Percentiles rank a stretch among this genome's conserved stretches.
phyloP scores from a whole-genome alignment of 2,888 invertebrate species.

The Phytoseiulus persimilis region DNA sequence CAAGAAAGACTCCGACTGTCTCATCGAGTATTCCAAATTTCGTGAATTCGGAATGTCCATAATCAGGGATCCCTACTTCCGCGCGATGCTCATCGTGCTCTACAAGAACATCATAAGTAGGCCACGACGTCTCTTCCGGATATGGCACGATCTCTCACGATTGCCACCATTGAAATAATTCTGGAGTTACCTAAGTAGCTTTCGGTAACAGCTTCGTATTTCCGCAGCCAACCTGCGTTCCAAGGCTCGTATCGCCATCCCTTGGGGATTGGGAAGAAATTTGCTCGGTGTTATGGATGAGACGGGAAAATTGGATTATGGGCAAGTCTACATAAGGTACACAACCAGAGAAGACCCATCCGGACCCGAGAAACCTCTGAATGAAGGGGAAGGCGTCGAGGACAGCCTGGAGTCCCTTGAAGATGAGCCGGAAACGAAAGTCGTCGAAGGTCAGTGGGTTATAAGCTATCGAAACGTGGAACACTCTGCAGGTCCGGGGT shows the following conservation, averaged over 20 bases:
- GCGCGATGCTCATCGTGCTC: background rate
- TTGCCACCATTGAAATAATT: too few species aligned
- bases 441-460: too few species aligned
- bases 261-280: constrained; percentile 47
- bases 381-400: too few species aligned
- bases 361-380: background rate
- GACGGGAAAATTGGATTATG: constrained; percentile 48
- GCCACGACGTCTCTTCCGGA: background rate
- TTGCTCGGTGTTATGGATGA: constrained; percentile 50
- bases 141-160: too few species aligned
- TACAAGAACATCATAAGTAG: constrained; percentile 19
- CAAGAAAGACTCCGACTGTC: background rate
- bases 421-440: background rate
- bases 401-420: too few species aligned
- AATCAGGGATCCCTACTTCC: constrained; percentile 12
- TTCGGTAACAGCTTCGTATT: background rate
- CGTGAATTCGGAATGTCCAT: constrained; percentile 14
- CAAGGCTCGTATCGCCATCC: constrained; percentile 46
- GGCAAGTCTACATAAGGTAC: constrained; percentile 48
- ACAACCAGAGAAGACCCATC: constrained; percentile 41
- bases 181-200: too few species aligned
- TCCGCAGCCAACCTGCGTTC: constrained; percentile 23
- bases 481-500: too few species aligned
- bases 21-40: background rate
- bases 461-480: background rate